Evolutionary conservation across 2,888 invertebrate genomes (phyloP), one percentile per base, ranked within the genome.

Genomic region (Ypsolopha scabrella): DNA sequence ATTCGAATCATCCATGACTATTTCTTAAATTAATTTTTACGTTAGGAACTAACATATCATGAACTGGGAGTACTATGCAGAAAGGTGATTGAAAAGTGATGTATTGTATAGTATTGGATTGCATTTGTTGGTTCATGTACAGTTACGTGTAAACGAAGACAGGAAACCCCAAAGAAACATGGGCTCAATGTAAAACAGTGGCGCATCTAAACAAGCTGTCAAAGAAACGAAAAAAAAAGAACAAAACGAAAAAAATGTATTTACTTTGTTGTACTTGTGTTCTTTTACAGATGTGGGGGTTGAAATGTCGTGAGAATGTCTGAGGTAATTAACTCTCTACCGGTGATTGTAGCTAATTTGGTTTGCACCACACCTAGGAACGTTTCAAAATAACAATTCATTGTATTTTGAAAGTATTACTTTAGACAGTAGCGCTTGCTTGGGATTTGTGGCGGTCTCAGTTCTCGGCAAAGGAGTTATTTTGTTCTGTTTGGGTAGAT

Each of bases 221-320:
- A 63, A 60, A 61, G 24, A 24, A 24, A 4, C 53, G 61, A 53
- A 52, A 53, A 51, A 48, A 52, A 50, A 33, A 54, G 52, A n/a
- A n/a, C n/a, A 56, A 59, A 62, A 56, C 60, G 68, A 75, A 72
- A 47, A 45, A 35, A 48, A 35, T 74, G 70, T 85, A 83, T 83
- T 86, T 78, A 85, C 80, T 79, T 83, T 85, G 85, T 86, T 86
- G 86, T 86, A 86, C 85, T 86, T 86, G 86, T 85, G 85, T 85
- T 85, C 85, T 86, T 86, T 86, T 85, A 75, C 86, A 86, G 86
- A 83, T 86, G 71, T 83, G 85, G 86, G 80, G 83, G 78, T 85
- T 85, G 82, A 85, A 81, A 80, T 81, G 69, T 85, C 83, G 85
- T 80, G 83, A 85, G 77, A 83, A 81, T 83, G 76, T 83, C 72